Conservation (phyloP, 2,797 vertebrate genomes). For the Pterois miles region DNA sequence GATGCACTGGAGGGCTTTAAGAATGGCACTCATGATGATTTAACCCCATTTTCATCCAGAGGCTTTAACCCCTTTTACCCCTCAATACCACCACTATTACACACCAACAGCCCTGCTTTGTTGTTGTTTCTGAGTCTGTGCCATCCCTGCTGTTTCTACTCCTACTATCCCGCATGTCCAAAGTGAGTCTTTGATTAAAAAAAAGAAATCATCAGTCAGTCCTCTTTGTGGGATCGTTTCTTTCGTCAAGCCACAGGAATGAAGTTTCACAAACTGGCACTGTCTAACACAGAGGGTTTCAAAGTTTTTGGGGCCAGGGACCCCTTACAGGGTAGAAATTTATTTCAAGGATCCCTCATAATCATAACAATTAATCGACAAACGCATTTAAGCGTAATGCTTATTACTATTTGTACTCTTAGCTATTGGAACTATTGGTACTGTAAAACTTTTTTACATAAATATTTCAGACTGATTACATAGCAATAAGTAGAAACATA, state of each 20-base stretch:
- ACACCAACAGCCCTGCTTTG: not conserved
- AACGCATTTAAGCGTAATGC: too few relatives aligned
- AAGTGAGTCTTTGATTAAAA: not conserved
- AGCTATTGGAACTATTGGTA: too few relatives aligned
- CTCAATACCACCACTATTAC: not conserved
- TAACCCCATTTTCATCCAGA: constrained; percentile 35
- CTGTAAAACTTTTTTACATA: too few relatives aligned
- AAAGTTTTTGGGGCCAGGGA: too few relatives aligned
- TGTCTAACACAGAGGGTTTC: not conserved
- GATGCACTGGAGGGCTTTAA: constrained; percentile 45
- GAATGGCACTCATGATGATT: constrained; percentile 42
- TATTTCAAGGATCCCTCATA: too few relatives aligned
- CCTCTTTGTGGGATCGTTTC: not conserved
- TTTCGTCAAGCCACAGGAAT: not conserved
- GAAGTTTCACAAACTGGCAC: not conserved
- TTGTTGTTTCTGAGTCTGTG: constrained; percentile 31
- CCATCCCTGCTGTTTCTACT: constrained; percentile 29
- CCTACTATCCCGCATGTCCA: not conserved
- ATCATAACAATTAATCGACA: too few relatives aligned
- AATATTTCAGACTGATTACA: too few relatives aligned
- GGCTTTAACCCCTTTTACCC: constrained; percentile 24
- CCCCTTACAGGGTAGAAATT: too few relatives aligned
- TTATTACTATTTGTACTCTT: too few relatives aligned
- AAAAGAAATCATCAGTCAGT: not conserved
- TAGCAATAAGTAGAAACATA: too few relatives aligned